Evolutionary conservation across 2,797 vertebrate genomes (phyloP), one percentile per base, ranked within the genome.

Genomic region (Sebastes taczanowskii): DNA sequence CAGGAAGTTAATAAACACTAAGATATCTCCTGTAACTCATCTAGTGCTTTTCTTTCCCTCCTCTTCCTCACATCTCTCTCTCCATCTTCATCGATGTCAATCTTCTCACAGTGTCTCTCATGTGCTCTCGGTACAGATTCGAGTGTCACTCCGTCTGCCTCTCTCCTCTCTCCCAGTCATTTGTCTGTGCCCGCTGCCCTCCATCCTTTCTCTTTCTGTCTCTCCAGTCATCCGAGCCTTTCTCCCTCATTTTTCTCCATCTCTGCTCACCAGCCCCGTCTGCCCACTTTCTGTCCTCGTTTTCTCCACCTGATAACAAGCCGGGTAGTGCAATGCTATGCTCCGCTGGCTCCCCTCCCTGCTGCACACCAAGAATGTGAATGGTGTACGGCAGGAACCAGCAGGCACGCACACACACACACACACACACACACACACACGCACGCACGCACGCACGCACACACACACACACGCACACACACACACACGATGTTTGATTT

Each of bases 291-390:
- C 84, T 91, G 68, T 80, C 63, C 74, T 84, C 70, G 10, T 60
- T 85, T 77, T 82, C 77, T 75, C 46, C 80, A 83, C 77, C 84
- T 89, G 85, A 93, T 92, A 93, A 90, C 82, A 82, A 89, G 88
- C 75, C 62, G 82, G 65, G 71, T 65, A 71, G 85, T 69, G 66
- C 78, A 82, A 83, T 66, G 80, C 82, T 53, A 71, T n/a, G 82
- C 88, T 83, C 61, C 20, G 22, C 77, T 82, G 71, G 61, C 25
- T 81, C 76, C 38, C 63, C 63, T 86, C 74, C 74, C 74, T 49
- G 81, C 83, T 78, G 78, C 88, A 81, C 84, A 83, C 9, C 3
- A 49, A 80, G 64, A 89, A 80, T 88, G 71, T 66, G 78, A 88
- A 83, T 67, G 42, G 62, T 78, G 60, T 64, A 52, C 20, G 63